Percentiles rank a stretch among this genome's conserved stretches.
These are phyloP conservation scores for Stigmatopora argus DNA, from an alignment of 2,113 vertebrate species.

Conservation along the genomic window DNA sequence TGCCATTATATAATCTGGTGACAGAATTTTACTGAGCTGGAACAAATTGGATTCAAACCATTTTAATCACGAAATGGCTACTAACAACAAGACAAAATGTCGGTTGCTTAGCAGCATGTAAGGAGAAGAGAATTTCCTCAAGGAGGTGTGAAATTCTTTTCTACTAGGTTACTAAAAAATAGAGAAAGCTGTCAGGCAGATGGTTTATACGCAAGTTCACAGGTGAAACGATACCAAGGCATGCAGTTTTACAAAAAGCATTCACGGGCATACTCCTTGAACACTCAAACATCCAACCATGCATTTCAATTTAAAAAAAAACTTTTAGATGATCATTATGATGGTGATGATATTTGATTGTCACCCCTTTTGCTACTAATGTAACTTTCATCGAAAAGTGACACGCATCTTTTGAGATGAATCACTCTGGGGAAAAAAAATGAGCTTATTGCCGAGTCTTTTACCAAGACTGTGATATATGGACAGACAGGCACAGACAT, in stretches of 20 bases:
- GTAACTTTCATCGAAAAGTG: background rate
- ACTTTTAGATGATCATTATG: background rate
- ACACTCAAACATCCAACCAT: slow-evolving; percentile 12
- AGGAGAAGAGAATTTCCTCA: slow-evolving; percentile 11
- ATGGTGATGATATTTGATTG: background rate
- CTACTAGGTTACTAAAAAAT: slow-evolving; percentile 9
- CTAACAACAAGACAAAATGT: background rate
- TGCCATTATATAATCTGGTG: background rate
- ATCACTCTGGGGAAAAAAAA: background rate
- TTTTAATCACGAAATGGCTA: slow-evolving; percentile 1
- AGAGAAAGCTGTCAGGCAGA: slow-evolving; percentile 3
- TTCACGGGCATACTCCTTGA: background rate
- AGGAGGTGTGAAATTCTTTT: slow-evolving; percentile 9
- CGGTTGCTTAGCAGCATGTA: background rate
- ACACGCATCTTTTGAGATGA: background rate
- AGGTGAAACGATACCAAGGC: slow-evolving; percentile 13
- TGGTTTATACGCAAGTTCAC: background rate
- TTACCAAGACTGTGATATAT: background rate
- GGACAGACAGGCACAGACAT: background rate
- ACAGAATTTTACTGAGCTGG: slow-evolving; percentile 2
- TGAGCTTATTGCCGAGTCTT: background rate
- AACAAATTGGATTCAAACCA: slow-evolving; percentile 5
- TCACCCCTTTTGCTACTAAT: background rate
- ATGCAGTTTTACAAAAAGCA: slow-evolving; percentile 12
- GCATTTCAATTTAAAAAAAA: background rate